phyloP scores from a whole-genome alignment of 2,888 invertebrate species.

The Eupithecia subumbrata region DNA sequence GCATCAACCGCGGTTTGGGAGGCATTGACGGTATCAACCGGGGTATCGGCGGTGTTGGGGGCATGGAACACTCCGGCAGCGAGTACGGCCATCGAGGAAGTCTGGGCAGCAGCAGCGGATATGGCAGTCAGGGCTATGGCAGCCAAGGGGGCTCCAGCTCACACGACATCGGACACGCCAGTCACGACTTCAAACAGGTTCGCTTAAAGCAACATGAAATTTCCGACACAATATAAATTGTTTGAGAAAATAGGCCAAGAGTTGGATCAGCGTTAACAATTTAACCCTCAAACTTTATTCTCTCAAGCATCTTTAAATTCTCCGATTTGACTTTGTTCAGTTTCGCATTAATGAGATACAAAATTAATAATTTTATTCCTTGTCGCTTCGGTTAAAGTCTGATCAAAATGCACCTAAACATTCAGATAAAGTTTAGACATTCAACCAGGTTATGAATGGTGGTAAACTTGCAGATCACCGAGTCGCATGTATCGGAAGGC shows the following conservation, averaged over 20 bases:
- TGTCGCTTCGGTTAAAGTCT: neutral
- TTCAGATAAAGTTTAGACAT: neutral
- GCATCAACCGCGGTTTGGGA: neutral
- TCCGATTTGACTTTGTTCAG: neutral
- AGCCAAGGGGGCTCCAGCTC: conserved; percentile 16
- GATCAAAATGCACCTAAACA: neutral
- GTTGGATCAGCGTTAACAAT: neutral
- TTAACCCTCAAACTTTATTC: neutral
- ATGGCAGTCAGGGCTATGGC: conserved; percentile 11
- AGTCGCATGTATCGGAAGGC: neutral
- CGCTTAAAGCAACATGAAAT: no score
- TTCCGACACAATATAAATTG: no score
- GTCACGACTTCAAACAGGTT: conserved; percentile 19
- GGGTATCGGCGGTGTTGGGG: neutral
- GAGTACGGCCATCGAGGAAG: conserved; percentile 13
- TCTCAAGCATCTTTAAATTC: neutral
- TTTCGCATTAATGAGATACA: neutral
- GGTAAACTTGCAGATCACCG: neutral
- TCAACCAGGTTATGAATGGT: neutral
- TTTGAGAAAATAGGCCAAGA: no score
- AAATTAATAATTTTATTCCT: neutral
- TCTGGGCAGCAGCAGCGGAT: conserved; percentile 7
- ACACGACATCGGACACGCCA: conserved; percentile 16
- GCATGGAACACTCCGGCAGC: conserved; percentile 13
- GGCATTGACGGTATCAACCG: neutral